Base-by-base conservation (phyloP, 1,140 invertebrate species). In the Ips typographus region DNA sequence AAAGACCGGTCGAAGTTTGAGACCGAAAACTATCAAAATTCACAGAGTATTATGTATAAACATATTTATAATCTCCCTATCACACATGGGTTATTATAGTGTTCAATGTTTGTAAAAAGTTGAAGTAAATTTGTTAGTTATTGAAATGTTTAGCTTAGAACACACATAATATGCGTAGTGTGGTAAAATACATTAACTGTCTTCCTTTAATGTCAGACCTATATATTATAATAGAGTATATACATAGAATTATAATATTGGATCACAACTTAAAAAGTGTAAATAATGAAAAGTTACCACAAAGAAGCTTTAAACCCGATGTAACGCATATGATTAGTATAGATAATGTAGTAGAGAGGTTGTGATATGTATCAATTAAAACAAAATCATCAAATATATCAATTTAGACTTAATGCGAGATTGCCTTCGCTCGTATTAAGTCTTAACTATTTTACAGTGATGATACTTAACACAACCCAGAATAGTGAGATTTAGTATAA, bases 1-100 rank as follows among this genome's bases (percentile, higher is more conserved):
- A 73, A 44, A 63, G 65, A 36, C 74, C 76, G 6, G 72, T 73
- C 36, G 78, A 79, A 59, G 77, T 79, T 39, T 79, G 78, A 79
- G 76, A 72, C 42, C 72, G 70, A 42, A 70, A 65, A 71, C 40
- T 71, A n/a, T 67, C 57, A 38, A 76, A 73, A 70, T 77, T 77
- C 61, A 71, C 74, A 61, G 76, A 75, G 58, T 77, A 77, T 69
- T 77, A 75, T 65, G 76, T 77, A 66, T 77, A 53, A 72, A 3
- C 22, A 36, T 67, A 67, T 49, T 4, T 22, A 22, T 22, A 22
- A 22, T 22, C 5, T 7, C 53, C 7, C 36, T 56, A 8, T 8
- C 5, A 5, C n/a, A n/a, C 44, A 47, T 6, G 44, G 44, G n/a
- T 5, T 47, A 5, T 47, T 47, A 47, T 6, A 47, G 5, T 47